Base-by-base conservation (phyloP, 2,888 invertebrate genomes). In the Coenonympha arcania region DNA sequence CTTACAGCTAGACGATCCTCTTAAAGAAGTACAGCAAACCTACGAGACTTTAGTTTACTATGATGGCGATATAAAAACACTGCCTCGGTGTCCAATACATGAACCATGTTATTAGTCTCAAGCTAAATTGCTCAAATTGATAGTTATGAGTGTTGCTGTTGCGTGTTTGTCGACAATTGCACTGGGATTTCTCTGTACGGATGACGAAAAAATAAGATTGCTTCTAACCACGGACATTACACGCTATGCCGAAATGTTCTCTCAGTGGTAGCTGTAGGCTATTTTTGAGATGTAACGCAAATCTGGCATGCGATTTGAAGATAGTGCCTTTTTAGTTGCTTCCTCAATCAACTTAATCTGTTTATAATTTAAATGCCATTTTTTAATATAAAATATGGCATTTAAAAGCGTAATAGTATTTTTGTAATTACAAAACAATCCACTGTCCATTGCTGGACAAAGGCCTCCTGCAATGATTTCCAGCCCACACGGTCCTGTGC, bases 141-240 rank as follows among this genome's bases (percentile, higher is more conserved):
- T 53, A 47, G 44, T 57, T 57, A 55, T 47, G 57, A 52, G 39
- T 45, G 48, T 59, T 48, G 83, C 41, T 45, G 48, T 59, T 48
- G 83, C 80, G 83, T 84, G 82, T 76, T 79, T 69, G 62, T 57
- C 61, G 66, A 69, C 68, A 68, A 71, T 75, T 72, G 69, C 65
- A 62, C 57, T 58, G 57, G 77, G 78, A 80, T 79, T 79, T 82
- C 75, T 74, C 73, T 59, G 58, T 54, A 54, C 59, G 61, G 56
- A 56, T 63, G 63, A 60, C 43, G 51, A 66, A 76, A 76, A 79
- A 37, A 76, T 68, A 65, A 73, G 71, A 77, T 76, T 73, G 69
- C 73, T 76, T 74, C 70, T 76, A 79, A 82, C 79, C 67, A 75
- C 72, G 62, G 70, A 68, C 65, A 71, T 76, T 76, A 76, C 71